Evolutionary conservation across 1,140 invertebrate genomes (phyloP).

Genomic region (Dysdera silvatica): DNA sequence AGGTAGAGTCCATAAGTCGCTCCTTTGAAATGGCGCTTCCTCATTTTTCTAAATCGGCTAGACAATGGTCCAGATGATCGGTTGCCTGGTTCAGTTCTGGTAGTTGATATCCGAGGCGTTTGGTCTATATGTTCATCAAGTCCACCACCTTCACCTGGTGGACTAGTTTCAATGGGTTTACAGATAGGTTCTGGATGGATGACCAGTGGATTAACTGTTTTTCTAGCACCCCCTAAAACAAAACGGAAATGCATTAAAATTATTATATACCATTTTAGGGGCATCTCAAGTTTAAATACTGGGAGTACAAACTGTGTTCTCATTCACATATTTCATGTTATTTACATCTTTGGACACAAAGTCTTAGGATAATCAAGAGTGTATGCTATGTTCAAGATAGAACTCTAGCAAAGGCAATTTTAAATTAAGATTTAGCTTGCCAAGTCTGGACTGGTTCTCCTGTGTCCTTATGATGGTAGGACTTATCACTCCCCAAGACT

Average conservation of each 20-base stretch:
- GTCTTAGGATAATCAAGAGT: too few relatives aligned
- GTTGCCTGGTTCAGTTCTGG: too few relatives aligned
- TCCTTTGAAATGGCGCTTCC: slow-evolving; percentile 20
- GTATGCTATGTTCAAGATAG: too few relatives aligned
- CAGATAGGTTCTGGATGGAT: neutral
- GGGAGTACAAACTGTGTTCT: neutral
- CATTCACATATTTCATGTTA: neutral
- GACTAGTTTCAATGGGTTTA: neutral
- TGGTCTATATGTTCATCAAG: neutral
- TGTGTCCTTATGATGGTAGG: too few relatives aligned
- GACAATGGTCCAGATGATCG: too few relatives aligned
- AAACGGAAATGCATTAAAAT: neutral
- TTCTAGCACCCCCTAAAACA: neutral
- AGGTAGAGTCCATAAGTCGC: slow-evolving; percentile 27
- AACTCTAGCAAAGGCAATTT: too few relatives aligned
- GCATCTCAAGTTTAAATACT: neutral
- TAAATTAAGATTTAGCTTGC: too few relatives aligned
- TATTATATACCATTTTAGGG: neutral
- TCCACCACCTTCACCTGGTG: slow-evolving; percentile 2
- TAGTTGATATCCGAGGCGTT: neutral
- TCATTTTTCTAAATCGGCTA: slow-evolving; percentile 12
- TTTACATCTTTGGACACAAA: neutral
- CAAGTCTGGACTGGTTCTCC: too few relatives aligned
- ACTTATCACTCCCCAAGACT: too few relatives aligned
- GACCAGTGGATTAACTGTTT: neutral